A percentile compares a stretch with the other conserved stretches of the same genome.
These are phyloP conservation scores for Nyctibius grandis DNA, from an alignment of 2,797 vertebrate species.

Conservation along the genomic window DNA sequence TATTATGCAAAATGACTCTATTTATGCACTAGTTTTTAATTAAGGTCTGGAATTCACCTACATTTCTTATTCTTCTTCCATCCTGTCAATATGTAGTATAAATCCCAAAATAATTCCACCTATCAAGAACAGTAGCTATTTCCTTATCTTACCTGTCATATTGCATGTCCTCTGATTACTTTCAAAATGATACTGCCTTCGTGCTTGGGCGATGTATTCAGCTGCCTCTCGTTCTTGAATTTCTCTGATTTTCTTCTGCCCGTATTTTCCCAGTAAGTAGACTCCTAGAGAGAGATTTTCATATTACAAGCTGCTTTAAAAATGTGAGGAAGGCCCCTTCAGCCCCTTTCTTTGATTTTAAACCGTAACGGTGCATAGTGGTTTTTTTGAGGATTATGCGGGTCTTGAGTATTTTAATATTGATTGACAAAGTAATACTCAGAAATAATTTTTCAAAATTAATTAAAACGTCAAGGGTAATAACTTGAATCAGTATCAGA, in stretches of 20 bases:
- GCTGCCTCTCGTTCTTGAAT: conserved; percentile 91
- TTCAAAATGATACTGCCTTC: conserved; percentile 94
- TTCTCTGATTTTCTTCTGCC: conserved; percentile 90
- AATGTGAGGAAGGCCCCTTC: background rate
- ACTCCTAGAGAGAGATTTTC: conserved; percentile 76
- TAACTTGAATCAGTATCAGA: background rate
- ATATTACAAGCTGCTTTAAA: background rate
- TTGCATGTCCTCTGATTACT: conserved; percentile 98
- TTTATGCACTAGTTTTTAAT: background rate
- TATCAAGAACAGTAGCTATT: background rate
- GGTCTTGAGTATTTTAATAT: background rate
- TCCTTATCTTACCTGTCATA: conserved; percentile 87
- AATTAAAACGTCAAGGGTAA: background rate
- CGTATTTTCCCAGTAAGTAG: conserved; percentile 91
- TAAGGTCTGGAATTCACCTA: background rate
- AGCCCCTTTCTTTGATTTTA: background rate
- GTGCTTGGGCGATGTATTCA: conserved; percentile 91
- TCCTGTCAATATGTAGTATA: background rate
- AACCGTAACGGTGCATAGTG: background rate
- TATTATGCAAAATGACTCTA: background rate
- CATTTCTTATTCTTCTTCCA: background rate
- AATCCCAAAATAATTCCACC: background rate
- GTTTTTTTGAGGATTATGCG: rapidly evolving
- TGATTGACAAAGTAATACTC: background rate
- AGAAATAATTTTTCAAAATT: background rate